These are phyloP conservation scores for Tanypteryx hageni DNA, from an alignment of 2,888 invertebrate genomes.

Conservation along the genomic window DNA sequence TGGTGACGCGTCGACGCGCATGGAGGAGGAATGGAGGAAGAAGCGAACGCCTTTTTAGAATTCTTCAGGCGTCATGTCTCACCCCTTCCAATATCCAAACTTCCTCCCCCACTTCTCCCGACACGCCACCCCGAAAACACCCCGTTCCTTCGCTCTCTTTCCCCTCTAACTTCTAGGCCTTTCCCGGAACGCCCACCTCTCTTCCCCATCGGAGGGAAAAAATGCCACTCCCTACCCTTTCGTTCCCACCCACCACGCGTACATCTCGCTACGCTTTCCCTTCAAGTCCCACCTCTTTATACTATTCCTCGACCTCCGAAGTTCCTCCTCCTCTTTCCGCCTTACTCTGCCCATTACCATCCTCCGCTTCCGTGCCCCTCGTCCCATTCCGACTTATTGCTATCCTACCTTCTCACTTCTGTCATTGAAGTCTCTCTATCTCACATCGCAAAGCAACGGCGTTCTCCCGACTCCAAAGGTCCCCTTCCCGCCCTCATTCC, in stretches of 20 bases:
- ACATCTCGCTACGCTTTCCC: background rate
- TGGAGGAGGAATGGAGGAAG: slow-evolving; percentile 1
- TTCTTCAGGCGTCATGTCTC: slow-evolving; percentile 26
- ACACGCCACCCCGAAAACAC: too few species aligned
- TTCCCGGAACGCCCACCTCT: background rate
- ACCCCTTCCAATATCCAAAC: slow-evolving; percentile 25
- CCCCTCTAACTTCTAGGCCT: background rate
- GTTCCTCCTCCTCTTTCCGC: background rate
- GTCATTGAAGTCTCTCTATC: background rate
- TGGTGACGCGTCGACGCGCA: slow-evolving; percentile 35
- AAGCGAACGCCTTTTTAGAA: slow-evolving; percentile 39
- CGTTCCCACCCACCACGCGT: background rate
- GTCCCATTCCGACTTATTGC: background rate
- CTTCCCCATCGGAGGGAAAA: background rate
- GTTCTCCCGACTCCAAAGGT: background rate
- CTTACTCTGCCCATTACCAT: background rate
- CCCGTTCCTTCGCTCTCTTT: too few species aligned
- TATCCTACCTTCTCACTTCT: background rate
- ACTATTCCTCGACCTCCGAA: background rate
- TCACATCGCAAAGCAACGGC: background rate
- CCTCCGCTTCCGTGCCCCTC: background rate
- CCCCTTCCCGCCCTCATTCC: background rate
- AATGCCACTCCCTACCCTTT: background rate
- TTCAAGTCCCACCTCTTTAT: background rate
- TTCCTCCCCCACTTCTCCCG: background rate